Evolutionary conservation across 2,888 invertebrate species (phyloP).

Genomic region (Drosophila mercatorum): DNA sequence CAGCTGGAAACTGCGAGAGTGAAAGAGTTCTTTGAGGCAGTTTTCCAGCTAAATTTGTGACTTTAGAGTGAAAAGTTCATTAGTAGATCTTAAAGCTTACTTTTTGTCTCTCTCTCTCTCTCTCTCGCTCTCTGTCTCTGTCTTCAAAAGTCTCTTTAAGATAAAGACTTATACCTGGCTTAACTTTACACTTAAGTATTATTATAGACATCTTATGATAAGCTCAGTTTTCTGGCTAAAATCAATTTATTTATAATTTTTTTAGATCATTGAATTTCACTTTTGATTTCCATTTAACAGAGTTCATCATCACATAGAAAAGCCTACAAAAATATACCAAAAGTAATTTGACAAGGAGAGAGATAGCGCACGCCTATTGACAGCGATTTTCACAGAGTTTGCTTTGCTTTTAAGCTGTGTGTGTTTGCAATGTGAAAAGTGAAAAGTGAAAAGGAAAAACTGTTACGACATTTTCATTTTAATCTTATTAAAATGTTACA

Average conservation of each 20-base stretch:
- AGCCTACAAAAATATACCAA: constrained; percentile 2
- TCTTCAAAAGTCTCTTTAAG: too few species aligned
- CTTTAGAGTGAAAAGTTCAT: background rate
- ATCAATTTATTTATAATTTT: background rate
- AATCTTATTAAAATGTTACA: constrained; percentile 80
- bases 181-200: too few species aligned
- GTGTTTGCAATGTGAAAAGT: background rate
- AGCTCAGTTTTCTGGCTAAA: background rate
- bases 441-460: constrained; percentile 46
- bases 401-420: constrained; percentile 12
- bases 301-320: background rate
- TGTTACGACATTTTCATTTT: constrained; percentile 79
- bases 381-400: constrained; percentile 43
- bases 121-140: too few species aligned
- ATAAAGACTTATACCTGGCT: too few species aligned
- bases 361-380: constrained; percentile 28
- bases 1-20: background rate
- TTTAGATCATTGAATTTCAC: background rate
- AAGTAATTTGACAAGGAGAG: constrained; percentile 5
- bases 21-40: background rate
- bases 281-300: background rate
- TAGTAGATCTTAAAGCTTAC: background rate
- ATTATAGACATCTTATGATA: too few species aligned
- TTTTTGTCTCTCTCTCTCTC: too few species aligned
- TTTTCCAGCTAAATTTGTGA: background rate